Base-by-base conservation (phyloP, 1,140 invertebrate genomes). In the Drosophila truncata region DNA sequence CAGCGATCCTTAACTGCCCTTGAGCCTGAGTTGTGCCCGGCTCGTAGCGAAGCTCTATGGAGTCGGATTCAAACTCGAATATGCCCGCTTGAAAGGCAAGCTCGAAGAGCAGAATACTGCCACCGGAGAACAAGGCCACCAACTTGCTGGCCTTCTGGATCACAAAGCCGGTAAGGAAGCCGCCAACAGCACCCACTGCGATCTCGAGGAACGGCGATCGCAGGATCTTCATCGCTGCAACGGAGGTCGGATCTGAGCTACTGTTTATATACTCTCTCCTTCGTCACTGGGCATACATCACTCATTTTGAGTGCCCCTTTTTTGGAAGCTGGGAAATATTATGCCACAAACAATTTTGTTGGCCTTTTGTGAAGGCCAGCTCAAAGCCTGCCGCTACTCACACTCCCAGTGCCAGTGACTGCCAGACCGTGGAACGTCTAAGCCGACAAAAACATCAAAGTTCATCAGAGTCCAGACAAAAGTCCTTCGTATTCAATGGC, bases 391-490 rank as follows among this genome's bases (percentile, higher is more conserved):
- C 57, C 37, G 31, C 31, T 58, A 18, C 42, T 44, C 57, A 52
- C 42, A 14, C 57, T 57, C n/a, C 33, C 8, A 29, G 37, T 8
- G 41, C 20, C 67, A 75, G 59, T 81, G 54, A 73, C 47, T 47
- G 55, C 73, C 67, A 84, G 73, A 84, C 82, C 73, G 78, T 80
- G 25, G 29, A 63, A 29, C 5, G 33, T 54, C 50, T 42, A 44
- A 76, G 37, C 35, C 20, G n/a, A 61, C 50, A 66, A 50, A 61
- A 80, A 63, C 77, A 84, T 85, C 81, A 84, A 84, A 84, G 71
- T 44, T 54, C 55, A 57, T 8, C 18, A 11, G 9, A 4, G 10
- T 5, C 63, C 25, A 46, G 33, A n/a, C 11, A 18, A 33, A 18
- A n/a, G 25, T 44, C 42, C 35, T 14, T n/a, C 11, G 6, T 9